Evolutionary conservation across 2,888 invertebrate genomes (phyloP).

Genomic region (Bellardia pandia): DNA sequence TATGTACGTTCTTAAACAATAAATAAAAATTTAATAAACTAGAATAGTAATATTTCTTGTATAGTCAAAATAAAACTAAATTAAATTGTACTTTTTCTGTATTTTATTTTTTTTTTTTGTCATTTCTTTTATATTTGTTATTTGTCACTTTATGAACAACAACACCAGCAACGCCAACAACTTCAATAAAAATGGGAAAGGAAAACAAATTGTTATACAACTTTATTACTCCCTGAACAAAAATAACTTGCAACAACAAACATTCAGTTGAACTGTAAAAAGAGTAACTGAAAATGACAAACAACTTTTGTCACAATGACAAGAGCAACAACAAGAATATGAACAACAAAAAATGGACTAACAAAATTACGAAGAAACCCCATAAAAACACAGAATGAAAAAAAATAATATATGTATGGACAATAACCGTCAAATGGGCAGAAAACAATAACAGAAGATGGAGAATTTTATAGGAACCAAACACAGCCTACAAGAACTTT

Average conservation of each 20-base stretch:
- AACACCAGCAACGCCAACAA: slow-evolving; percentile 16
- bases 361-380: slow-evolving; percentile 26
- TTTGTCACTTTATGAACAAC: slow-evolving; percentile 46
- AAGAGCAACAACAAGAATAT: slow-evolving; percentile 38
- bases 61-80: slow-evolving; percentile 57
- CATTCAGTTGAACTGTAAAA: slow-evolving; percentile 49
- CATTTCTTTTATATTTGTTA: slow-evolving; percentile 37
- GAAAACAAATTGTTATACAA: slow-evolving; percentile 51
- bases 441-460: slow-evolving; percentile 6
- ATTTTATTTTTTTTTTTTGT: slow-evolving; percentile 19
- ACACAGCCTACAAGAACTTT: slow-evolving; percentile 48
- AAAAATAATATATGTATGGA: slow-evolving; percentile 60
- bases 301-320: slow-evolving; percentile 64
- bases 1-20: neutral
- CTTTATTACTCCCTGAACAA: slow-evolving; percentile 70
- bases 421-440: slow-evolving; percentile 4
- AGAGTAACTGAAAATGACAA: slow-evolving; percentile 67
- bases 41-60: slow-evolving; percentile 54
- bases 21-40: slow-evolving; percentile 49
- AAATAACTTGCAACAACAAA: slow-evolving; percentile 58
- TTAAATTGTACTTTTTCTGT: slow-evolving; percentile 53
- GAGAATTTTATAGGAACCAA: neutral
- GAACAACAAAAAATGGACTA: slow-evolving; percentile 16
- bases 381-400: slow-evolving; percentile 45
- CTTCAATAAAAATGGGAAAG: slow-evolving; percentile 1